Conservation (phyloP, 2,888 invertebrate genomes). For the Calameuta filiformis region DNA sequence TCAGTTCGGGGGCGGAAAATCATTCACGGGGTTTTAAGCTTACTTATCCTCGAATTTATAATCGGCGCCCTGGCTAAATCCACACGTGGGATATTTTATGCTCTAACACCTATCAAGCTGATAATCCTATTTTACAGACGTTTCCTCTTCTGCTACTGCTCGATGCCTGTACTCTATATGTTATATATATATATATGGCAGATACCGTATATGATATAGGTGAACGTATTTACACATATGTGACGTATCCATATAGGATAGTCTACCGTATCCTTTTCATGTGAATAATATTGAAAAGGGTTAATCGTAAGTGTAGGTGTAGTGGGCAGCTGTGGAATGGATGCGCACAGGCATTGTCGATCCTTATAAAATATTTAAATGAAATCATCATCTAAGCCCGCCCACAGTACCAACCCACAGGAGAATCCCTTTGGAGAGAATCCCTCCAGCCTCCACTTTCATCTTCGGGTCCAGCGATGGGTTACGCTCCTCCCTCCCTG, state of each 20-base stretch:
- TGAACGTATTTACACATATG: background rate
- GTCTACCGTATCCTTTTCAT: background rate
- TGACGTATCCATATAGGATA: background rate
- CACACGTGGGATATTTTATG: conserved; percentile 3
- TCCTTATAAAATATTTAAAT: conserved; percentile 42
- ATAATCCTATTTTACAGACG: conserved; percentile 5
- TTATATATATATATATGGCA: background rate
- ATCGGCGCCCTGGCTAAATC: conserved; percentile 4
- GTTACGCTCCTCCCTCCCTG: conserved; percentile 37
- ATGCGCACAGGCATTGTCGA: background rate
- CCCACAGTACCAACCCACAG: conserved; percentile 15
- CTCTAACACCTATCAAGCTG: conserved; percentile 1
- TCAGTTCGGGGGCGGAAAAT: background rate
- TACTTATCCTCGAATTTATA: conserved; percentile 2
- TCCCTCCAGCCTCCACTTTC: conserved; percentile 19
- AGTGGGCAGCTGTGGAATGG: background rate
- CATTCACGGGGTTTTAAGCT: background rate
- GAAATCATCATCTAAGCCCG: conserved; percentile 37
- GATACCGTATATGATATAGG: background rate
- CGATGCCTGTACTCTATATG: background rate
- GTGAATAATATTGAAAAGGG: background rate
- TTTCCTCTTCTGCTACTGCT: background rate
- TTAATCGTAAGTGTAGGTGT: background rate
- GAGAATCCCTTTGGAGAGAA: conserved; percentile 20
- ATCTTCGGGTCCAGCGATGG: conserved; percentile 20